A percentile compares a stretch with the other conserved stretches of the same genome.
Evolutionary conservation across 1,140 invertebrate species (phyloP).

Genomic region (Zophobas atratus): DNA sequence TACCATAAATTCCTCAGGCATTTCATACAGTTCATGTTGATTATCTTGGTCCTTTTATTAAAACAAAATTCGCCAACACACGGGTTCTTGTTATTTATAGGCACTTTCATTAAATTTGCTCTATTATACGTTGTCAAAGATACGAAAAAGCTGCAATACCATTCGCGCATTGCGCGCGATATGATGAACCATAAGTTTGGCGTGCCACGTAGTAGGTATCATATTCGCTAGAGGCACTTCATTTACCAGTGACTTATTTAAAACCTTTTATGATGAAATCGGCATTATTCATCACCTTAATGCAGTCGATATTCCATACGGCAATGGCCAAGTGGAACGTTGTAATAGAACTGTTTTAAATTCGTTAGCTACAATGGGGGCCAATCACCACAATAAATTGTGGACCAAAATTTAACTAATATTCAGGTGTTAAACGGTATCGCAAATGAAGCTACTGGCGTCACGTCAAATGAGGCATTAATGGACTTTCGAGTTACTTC

Average conservation of each 20-base stretch:
- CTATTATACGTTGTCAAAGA: too few species aligned
- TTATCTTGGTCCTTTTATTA: too few species aligned
- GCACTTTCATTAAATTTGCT: too few species aligned
- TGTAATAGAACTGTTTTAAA: constrained; percentile 57
- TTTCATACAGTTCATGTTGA: too few species aligned
- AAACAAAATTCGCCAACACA: too few species aligned
- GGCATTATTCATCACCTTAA: constrained; percentile 59
- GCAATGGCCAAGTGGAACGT: constrained; percentile 63
- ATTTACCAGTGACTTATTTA: background rate
- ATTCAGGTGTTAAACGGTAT: constrained; percentile 59
- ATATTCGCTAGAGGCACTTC: too few species aligned
- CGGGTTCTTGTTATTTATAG: too few species aligned
- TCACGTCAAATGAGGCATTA: background rate
- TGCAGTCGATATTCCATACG: constrained; percentile 61
- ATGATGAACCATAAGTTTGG: too few species aligned
- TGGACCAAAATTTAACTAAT: constrained; percentile 56
- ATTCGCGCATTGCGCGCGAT: too few species aligned
- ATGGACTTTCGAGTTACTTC: background rate
- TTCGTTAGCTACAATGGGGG: constrained; percentile 54
- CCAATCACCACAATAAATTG: constrained; percentile 50
- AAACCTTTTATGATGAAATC: constrained; percentile 30
- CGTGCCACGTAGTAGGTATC: too few species aligned
- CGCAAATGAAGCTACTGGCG: background rate
- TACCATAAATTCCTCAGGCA: too few species aligned
- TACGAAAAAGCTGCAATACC: too few species aligned